Conservation (phyloP, 2,888 invertebrate species). For the Adineta ricciae region DNA sequence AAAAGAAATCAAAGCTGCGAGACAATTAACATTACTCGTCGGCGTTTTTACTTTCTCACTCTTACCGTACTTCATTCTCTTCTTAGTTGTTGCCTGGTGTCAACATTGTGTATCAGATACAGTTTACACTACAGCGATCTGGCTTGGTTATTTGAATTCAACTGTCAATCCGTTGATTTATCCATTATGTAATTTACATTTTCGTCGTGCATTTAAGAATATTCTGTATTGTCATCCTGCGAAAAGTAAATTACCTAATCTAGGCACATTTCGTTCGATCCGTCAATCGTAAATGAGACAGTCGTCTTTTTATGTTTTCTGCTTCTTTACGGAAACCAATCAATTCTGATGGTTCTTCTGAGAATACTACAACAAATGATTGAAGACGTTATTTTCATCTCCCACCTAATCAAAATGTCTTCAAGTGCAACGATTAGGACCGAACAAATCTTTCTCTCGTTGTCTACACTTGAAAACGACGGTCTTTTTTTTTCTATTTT, state of each 20-base stretch:
- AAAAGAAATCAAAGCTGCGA: slow-evolving; percentile 33
- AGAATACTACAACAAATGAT: too few relatives aligned
- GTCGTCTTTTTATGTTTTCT: too few relatives aligned
- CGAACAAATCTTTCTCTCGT: too few relatives aligned
- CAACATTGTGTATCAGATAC: slow-evolving; percentile 25
- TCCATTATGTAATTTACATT: slow-evolving; percentile 30
- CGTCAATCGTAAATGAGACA: too few relatives aligned
- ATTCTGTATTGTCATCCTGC: not conserved
- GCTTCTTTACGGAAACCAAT: too few relatives aligned
- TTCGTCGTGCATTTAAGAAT: slow-evolving; percentile 27
- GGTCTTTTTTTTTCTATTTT: too few relatives aligned
- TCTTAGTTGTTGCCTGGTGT: slow-evolving; percentile 33
- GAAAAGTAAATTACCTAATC: not conserved
- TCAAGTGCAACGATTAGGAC: too few relatives aligned
- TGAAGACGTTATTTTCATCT: too few relatives aligned
- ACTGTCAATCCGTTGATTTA: slow-evolving; percentile 33
- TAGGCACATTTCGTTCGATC: not conserved
- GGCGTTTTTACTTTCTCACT: slow-evolving; percentile 25
- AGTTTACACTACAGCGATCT: slow-evolving; percentile 10
- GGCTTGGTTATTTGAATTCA: slow-evolving; percentile 33
- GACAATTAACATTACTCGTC: slow-evolving; percentile 28
- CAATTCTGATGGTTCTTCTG: too few relatives aligned
- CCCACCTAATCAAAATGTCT: too few relatives aligned
- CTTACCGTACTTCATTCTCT: slow-evolving; percentile 31
- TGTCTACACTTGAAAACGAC: too few relatives aligned